phyloP scores from a whole-genome alignment of 2,797 vertebrate genomes.

The Channallabes apus region DNA sequence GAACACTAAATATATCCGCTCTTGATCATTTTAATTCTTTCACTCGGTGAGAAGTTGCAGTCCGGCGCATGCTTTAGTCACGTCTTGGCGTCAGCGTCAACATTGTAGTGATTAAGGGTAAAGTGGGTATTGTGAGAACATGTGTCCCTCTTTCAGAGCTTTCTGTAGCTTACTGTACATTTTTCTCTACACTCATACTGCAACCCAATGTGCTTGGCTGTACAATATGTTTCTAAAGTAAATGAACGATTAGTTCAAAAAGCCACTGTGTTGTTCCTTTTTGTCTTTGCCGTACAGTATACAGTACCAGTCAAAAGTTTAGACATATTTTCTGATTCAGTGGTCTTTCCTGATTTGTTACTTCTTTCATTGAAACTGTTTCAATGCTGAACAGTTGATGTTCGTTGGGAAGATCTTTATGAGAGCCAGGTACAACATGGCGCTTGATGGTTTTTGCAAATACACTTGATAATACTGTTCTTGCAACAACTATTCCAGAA shows the following conservation, averaged over 20 bases:
- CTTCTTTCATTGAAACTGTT: too few relatives aligned
- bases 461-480: too few relatives aligned
- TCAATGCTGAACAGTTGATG: too few relatives aligned
- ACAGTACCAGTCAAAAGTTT: too few relatives aligned
- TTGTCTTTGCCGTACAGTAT: too few relatives aligned
- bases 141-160: not conserved
- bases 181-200: not conserved
- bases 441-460: too few relatives aligned
- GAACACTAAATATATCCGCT: slow-evolving; percentile 56
- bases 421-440: too few relatives aligned
- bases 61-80: not conserved
- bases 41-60: not conserved
- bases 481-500: too few relatives aligned
- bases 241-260: slow-evolving; percentile 29
- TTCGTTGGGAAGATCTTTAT: too few relatives aligned
- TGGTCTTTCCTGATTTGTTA: too few relatives aligned
- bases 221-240: slow-evolving; percentile 38
- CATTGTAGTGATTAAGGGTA: not conserved
- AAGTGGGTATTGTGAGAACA: not conserved
- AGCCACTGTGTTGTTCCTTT: slow-evolving; percentile 16
- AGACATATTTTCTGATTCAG: too few relatives aligned
- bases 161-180: not conserved
- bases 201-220: slow-evolving; percentile 14
- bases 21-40: not conserved
- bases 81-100: not conserved